Conservation (phyloP, 2,113 vertebrate genomes). For the Dromiciops gliroides region DNA sequence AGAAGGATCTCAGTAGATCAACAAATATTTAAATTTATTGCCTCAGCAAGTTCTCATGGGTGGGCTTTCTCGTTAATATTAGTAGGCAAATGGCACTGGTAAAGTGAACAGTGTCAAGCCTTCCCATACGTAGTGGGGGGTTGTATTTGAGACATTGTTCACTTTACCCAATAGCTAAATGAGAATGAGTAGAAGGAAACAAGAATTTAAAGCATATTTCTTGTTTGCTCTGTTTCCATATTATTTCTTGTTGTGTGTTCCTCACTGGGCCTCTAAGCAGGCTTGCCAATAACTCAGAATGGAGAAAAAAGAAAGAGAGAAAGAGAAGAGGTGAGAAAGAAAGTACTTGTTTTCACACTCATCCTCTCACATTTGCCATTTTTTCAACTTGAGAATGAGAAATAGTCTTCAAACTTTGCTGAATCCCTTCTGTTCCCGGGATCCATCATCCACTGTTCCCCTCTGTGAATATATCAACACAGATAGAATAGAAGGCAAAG, state of each 20-base stretch:
- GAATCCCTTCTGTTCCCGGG: neutral
- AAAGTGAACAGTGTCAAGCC: too few relatives aligned
- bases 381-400: neutral
- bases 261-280: neutral
- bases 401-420: neutral
- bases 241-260: neutral
- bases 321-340: neutral
- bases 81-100: too few relatives aligned
- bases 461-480: neutral
- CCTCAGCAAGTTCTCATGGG: too few relatives aligned
- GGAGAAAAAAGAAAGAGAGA: neutral
- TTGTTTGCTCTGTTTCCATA: neutral
- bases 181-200: neutral
- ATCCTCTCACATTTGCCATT: neutral
- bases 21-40: neutral
- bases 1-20: neutral
- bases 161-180: neutral
- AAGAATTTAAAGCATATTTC: neutral
- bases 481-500: neutral
- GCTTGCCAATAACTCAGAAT: neutral
- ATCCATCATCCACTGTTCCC: neutral
- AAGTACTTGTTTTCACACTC: neutral
- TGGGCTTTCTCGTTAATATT: too few relatives aligned
- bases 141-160: neutral
- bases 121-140: too few relatives aligned